Percentiles rank a stretch among this genome's conserved stretches.
Conservation (phyloP, 2,888 invertebrate genomes). For the Chymomyza amoena region DNA sequence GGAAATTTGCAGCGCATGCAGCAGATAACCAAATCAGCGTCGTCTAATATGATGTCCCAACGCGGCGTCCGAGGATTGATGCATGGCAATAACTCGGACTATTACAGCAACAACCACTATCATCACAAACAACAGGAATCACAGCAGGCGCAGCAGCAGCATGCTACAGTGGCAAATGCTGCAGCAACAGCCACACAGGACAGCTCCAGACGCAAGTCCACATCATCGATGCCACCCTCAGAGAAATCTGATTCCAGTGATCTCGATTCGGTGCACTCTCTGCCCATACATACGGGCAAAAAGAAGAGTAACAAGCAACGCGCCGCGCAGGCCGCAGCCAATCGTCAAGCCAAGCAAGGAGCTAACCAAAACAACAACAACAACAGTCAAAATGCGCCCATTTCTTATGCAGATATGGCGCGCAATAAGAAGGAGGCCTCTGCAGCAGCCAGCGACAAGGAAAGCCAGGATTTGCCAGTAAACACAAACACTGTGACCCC, state of each 20-base stretch:
- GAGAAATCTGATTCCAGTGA: conserved; percentile 91
- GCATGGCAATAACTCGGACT: not conserved
- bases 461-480: conserved; percentile 26
- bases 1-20: conserved; percentile 72
- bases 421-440: conserved; percentile 77
- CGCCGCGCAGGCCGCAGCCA: conserved; percentile 36
- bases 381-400: conserved; percentile 63
- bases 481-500: not conserved
- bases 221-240: conserved; percentile 88
- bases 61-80: not conserved
- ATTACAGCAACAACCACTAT: conserved; percentile 4
- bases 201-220: conserved; percentile 83
- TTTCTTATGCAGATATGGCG: conserved; percentile 91
- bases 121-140: not conserved
- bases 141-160: conserved; percentile 17
- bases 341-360: conserved; percentile 35
- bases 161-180: conserved; percentile 23
- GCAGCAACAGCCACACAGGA: conserved; percentile 49
- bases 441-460: conserved; percentile 41
- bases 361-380: conserved; percentile 51
- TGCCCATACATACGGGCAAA: conserved; percentile 82
- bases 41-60: conserved; percentile 59
- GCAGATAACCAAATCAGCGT: conserved; percentile 67
- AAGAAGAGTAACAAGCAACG: conserved; percentile 60
- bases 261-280: conserved; percentile 90